These are phyloP conservation scores for Macrobrachium nipponense DNA, from an alignment of 1,140 invertebrate species.

Conservation along the genomic window DNA sequence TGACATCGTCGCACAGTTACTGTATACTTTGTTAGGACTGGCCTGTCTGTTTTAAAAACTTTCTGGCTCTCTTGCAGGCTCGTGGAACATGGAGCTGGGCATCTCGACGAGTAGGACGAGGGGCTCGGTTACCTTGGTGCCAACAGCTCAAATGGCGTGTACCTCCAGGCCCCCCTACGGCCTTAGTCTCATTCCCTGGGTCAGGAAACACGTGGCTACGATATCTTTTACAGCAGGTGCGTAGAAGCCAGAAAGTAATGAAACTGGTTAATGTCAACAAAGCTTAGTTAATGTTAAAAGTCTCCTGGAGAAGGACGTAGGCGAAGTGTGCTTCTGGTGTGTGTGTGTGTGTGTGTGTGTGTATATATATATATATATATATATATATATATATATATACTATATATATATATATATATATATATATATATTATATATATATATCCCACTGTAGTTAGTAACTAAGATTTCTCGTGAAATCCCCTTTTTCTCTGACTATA, in stretches of 20 bases:
- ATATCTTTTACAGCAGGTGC: constrained; percentile 79
- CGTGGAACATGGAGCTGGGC: constrained; percentile 55
- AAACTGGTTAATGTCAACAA: no score
- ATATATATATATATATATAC: no score
- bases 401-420: no score
- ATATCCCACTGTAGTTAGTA: no score
- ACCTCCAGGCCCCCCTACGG: constrained; percentile 70
- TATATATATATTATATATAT: no score
- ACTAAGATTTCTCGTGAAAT: no score
- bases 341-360: no score
- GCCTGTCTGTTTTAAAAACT: background rate
- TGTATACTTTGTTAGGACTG: background rate
- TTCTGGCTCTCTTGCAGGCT: constrained; percentile 12
- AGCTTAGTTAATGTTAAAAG: background rate
- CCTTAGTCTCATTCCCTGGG: constrained; percentile 81
- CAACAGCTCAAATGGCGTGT: constrained; percentile 69
- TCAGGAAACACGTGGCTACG: constrained; percentile 85
- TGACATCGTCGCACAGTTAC: no score
- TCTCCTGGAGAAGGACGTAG: background rate
- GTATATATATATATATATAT: no score
- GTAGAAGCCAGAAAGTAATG: background rate
- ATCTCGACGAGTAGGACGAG: constrained; percentile 64
- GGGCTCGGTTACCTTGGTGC: constrained; percentile 71
- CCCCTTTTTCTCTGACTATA: no score
- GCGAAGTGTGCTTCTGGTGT: background rate